A percentile compares a stretch with the other conserved stretches of the same genome.
Evolutionary conservation across 2,113 vertebrate genomes (phyloP).

Genomic region (Upupa epops): DNA sequence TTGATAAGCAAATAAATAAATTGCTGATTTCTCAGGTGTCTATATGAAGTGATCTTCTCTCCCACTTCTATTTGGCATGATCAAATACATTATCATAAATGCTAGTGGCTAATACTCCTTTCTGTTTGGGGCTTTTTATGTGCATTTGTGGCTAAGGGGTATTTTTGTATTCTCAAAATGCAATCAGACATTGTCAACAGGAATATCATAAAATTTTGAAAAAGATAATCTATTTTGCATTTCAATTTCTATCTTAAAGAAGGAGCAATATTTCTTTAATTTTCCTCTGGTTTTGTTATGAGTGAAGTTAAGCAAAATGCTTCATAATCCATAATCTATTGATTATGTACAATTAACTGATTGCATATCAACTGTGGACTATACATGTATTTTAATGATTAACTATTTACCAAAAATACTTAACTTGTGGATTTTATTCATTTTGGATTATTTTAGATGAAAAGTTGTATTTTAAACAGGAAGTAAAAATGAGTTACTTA

Average conservation of each 20-base stretch:
- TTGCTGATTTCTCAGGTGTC: neutral
- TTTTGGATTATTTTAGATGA: neutral
- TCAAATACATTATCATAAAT: neutral
- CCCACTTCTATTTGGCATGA: neutral
- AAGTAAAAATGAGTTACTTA: neutral
- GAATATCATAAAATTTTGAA: neutral
- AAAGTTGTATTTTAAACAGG: neutral
- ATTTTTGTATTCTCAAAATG: neutral
- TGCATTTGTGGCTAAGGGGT: neutral
- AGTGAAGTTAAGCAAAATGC: neutral
- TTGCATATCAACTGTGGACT: neutral
- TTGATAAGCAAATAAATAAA: neutral
- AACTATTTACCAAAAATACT: neutral
- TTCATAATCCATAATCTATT: neutral
- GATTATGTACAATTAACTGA: neutral
- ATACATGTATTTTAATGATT: neutral
- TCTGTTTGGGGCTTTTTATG: neutral
- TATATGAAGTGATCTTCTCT: neutral
- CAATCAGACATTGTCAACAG: accelerated
- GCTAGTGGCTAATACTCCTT: neutral
- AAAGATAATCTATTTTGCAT: neutral
- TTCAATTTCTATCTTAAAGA: neutral
- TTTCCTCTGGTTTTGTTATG: neutral
- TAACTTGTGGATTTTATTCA: neutral
- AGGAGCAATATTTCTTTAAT: neutral